Conservation (phyloP, 2,888 invertebrate species). For the Cephus pygmeus region DNA sequence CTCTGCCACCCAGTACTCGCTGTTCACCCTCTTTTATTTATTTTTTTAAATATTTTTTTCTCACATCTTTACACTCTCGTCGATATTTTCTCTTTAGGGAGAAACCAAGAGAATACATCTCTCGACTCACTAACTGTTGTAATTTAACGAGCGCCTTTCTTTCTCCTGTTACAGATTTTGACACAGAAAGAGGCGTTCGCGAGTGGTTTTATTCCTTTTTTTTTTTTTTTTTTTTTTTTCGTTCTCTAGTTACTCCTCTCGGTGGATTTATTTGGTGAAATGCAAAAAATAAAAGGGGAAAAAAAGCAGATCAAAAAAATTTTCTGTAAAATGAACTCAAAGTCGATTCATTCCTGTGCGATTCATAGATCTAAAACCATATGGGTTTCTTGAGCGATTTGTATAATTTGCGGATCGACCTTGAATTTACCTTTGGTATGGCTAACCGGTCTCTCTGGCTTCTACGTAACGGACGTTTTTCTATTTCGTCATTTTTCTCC, state of each 20-base stretch:
- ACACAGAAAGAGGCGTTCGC: constrained; percentile 15
- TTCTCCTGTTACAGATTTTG: constrained; percentile 25
- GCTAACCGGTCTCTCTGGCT: background rate
- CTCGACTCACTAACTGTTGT: constrained; percentile 42
- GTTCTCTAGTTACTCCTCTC: too few relatives aligned
- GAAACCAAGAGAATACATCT: background rate
- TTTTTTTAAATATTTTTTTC: background rate
- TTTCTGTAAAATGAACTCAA: background rate
- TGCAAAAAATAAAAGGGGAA: background rate
- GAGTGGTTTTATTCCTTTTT: constrained; percentile 2
- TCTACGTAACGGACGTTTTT: background rate
- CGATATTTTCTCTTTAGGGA: too few relatives aligned
- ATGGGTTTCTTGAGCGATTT: background rate
- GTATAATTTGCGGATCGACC: background rate
- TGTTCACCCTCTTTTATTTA: constrained; percentile 4
- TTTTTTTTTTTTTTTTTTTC: background rate
- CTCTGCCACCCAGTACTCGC: constrained; percentile 25
- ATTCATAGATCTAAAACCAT: background rate
- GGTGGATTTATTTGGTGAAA: background rate
- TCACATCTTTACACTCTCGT: constrained; percentile 15
- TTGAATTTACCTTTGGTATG: background rate
- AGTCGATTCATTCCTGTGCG: background rate
- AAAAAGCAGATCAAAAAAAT: background rate
- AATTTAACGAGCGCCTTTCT: constrained; percentile 52
- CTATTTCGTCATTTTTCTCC: background rate